Percentiles rank a stretch among this genome's conserved stretches.
Conservation (phyloP, 2,797 vertebrate species). For the Phrynocephalus vlangalii region DNA sequence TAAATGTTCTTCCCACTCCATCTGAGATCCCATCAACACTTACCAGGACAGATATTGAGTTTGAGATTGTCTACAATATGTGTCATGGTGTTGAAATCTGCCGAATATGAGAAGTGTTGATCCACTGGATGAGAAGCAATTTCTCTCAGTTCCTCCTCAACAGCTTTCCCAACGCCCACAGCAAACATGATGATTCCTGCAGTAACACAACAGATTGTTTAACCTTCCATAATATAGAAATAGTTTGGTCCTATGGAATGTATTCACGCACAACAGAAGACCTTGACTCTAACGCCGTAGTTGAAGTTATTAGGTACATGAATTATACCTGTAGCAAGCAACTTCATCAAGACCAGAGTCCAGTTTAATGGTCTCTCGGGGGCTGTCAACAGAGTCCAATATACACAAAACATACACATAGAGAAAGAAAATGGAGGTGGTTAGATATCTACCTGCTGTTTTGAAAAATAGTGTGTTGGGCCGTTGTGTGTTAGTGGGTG, state of each 20-base stretch:
- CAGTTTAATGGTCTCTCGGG: too few species aligned
- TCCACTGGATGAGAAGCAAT: slow-evolving; percentile 93
- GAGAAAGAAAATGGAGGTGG: too few species aligned
- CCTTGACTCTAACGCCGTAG: neutral
- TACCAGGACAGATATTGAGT: slow-evolving; percentile 95
- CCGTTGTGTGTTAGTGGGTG: too few species aligned
- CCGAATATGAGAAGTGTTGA: slow-evolving; percentile 93
- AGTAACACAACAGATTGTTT: neutral
- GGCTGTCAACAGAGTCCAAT: too few species aligned
- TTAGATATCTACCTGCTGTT: too few species aligned
- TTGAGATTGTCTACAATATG: slow-evolving; percentile 94
- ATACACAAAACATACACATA: too few species aligned
- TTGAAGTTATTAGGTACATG: too few species aligned
- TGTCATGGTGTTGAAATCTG: slow-evolving; percentile 91
- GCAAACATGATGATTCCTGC: slow-evolving; percentile 95
- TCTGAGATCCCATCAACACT: neutral
- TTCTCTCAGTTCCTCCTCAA: slow-evolving; percentile 91
- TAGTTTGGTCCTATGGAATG: neutral
- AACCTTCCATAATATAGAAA: neutral
- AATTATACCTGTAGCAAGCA: too few species aligned
- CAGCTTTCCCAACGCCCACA: slow-evolving; percentile 94
- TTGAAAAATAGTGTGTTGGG: too few species aligned
- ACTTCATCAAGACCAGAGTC: too few species aligned
- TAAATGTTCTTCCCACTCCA: neutral
- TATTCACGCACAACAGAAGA: neutral